Percentiles rank a stretch among this genome's conserved stretches.
These are phyloP conservation scores for Tragulus kanchil DNA, from an alignment of 2,113 vertebrate genomes.

Conservation along the genomic window DNA sequence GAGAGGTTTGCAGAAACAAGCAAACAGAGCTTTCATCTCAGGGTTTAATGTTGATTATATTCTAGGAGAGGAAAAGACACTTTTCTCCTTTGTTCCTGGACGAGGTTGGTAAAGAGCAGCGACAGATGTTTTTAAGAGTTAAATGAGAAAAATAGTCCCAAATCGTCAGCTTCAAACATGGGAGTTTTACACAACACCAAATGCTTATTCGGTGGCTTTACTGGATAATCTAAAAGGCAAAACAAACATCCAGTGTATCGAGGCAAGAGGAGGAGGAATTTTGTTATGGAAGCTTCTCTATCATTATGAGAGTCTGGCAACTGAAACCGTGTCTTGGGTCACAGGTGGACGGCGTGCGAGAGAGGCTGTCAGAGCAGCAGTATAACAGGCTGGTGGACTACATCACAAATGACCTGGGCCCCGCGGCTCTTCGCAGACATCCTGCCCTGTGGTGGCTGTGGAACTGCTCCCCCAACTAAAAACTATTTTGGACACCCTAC, in stretches of 20 bases:
- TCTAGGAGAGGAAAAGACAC: neutral
- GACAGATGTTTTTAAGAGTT: conserved; percentile 53
- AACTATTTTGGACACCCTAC: neutral
- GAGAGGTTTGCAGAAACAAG: neutral
- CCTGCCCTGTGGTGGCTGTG: conserved; percentile 83
- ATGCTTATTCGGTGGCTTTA: neutral
- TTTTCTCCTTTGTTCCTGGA: conserved; percentile 32
- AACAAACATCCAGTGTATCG: neutral
- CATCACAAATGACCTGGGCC: conserved; percentile 89
- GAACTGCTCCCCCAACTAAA: conserved; percentile 89
- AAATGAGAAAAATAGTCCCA: conserved; percentile 54
- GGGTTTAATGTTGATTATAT: neutral
- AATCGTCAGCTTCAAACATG: neutral
- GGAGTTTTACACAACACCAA: neutral
- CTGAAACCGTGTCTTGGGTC: conserved; percentile 60
- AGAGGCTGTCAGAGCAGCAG: conserved; percentile 96
- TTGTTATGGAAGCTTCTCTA: neutral
- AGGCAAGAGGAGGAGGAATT: neutral
- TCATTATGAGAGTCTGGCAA: neutral
- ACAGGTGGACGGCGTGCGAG: conserved; percentile 93
- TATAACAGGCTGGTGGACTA: conserved; percentile 96
- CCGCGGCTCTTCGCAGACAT: conserved; percentile 81
- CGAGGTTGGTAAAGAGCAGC: conserved; percentile 19
- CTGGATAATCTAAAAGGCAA: neutral
- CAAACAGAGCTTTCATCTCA: conserved; percentile 11